phyloP scores from a whole-genome alignment of 1,140 invertebrate species.

The Harpegnathos saltator region DNA sequence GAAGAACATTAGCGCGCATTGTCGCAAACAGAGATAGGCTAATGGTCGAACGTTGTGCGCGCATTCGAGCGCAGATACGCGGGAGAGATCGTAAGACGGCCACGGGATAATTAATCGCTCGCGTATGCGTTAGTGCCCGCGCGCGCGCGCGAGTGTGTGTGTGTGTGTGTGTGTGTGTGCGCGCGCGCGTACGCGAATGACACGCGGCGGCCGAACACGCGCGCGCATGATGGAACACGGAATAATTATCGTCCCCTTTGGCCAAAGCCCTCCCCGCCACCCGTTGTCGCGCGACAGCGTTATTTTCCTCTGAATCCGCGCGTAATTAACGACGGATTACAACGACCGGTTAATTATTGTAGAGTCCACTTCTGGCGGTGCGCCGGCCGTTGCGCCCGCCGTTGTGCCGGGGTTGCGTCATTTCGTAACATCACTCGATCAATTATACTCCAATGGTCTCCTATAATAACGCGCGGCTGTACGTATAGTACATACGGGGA shows the following conservation, averaged over 20 bases:
- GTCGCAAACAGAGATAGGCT: constrained; percentile 37
- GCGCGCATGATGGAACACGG: constrained; percentile 43
- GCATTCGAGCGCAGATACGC: constrained; percentile 31
- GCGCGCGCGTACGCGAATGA: constrained; percentile 54
- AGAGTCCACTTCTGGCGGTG: constrained; percentile 47
- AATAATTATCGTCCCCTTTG: constrained; percentile 62
- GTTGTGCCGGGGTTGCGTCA: constrained; percentile 28
- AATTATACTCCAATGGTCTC: constrained; percentile 31
- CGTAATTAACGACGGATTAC: constrained; percentile 73
- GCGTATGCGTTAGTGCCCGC: not conserved
- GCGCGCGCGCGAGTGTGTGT: not conserved
- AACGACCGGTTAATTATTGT: constrained; percentile 64
- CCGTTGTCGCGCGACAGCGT: constrained; percentile 65
- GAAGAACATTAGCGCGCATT: constrained; percentile 8
- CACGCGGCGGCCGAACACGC: constrained; percentile 39
- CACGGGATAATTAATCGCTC: constrained; percentile 61
- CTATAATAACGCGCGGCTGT: constrained; percentile 7
- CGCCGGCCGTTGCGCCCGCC: constrained; percentile 3
- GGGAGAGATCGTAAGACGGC: constrained; percentile 45
- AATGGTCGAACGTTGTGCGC: constrained; percentile 50
- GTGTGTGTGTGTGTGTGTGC: not conserved
- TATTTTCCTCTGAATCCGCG: constrained; percentile 67
- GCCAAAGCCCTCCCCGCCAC: no score
- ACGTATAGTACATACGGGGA: not conserved
- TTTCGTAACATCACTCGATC: constrained; percentile 35